Base-by-base conservation (phyloP, 2,888 invertebrate species). In the Anorthoa munda region DNA sequence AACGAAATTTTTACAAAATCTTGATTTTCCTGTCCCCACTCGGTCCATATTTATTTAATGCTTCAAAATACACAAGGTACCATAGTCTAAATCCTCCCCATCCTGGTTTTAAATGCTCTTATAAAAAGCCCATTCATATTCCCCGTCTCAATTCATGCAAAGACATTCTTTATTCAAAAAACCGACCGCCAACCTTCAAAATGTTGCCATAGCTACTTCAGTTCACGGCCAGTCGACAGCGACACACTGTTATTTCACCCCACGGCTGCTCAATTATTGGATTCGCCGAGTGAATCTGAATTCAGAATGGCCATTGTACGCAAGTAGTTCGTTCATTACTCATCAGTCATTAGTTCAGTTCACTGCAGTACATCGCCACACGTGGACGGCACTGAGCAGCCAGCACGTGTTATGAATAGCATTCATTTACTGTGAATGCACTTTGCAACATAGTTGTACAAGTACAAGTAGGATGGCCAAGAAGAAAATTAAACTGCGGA, bases 321-420 rank as follows among this genome's bases (percentile, higher is more conserved):
- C 21, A 39, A 58, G 23, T 55, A 12, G n/a, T 45, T 55, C 48
- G 31, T 50, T 66, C 39, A 66, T 80, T 80, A 80, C n/a, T 75
- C 81, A 84, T 55, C 64, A 55, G 21, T 75, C 81, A 84, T 55
- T 60, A 53, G 53, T 5, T 7, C 39, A 45, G 81, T 83, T 68
- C 81, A 75, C 23, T 26, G 56, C 64, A 69, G 66, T 83, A 59
- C 69, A 75, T 72, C 17, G 65, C 45, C 69, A 84, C 81, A 81
- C 81, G 81, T 81, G 84, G 68, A 68, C n/a, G 51, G 46, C 12
- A 64, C 59, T 26, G 48, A 66, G 61, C 18, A 55, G 53, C 2
- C 21, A 26, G 79, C 81, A 81, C 81, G 81, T 81, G 81, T 83
- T 56, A 55, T 59, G 74, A 83, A 83, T 83, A 67, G 70, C 60